phyloP scores from a whole-genome alignment of 2,113 vertebrate species.

The Coracopsis vasa region DNA sequence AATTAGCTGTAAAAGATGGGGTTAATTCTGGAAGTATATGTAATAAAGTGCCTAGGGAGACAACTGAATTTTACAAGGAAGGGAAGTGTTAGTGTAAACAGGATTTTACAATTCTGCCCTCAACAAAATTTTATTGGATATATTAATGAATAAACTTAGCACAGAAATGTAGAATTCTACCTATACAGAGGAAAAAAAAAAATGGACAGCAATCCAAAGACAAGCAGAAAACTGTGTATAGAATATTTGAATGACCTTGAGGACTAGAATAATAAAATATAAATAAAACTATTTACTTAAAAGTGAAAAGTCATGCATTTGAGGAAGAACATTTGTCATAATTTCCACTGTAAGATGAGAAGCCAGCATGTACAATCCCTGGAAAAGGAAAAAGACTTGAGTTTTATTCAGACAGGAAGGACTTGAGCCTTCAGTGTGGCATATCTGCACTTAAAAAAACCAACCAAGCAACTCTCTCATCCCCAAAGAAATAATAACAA shows the following conservation, averaged over 20 bases:
- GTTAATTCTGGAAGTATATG: background rate
- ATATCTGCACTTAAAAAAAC: background rate
- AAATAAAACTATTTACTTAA: background rate
- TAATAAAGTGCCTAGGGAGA: background rate
- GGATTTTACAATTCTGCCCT: background rate
- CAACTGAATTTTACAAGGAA: background rate
- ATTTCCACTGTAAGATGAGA: background rate
- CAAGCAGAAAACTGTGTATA: background rate
- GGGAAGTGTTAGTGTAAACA: background rate
- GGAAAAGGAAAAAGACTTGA: background rate
- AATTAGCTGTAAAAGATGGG: background rate
- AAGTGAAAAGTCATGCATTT: background rate
- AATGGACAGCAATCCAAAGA: background rate
- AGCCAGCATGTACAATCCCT: background rate
- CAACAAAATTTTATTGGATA: background rate
- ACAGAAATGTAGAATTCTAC: background rate
- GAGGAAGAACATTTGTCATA: background rate
- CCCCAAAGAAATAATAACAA: background rate
- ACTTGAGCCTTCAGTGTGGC: background rate
- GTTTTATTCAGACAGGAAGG: background rate
- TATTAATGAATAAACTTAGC: background rate
- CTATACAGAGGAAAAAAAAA: background rate
- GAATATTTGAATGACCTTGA: background rate
- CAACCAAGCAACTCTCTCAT: no score
- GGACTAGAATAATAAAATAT: background rate